Conservation (phyloP, 2,113 vertebrate genomes). For the Stigmatopora nigra region DNA sequence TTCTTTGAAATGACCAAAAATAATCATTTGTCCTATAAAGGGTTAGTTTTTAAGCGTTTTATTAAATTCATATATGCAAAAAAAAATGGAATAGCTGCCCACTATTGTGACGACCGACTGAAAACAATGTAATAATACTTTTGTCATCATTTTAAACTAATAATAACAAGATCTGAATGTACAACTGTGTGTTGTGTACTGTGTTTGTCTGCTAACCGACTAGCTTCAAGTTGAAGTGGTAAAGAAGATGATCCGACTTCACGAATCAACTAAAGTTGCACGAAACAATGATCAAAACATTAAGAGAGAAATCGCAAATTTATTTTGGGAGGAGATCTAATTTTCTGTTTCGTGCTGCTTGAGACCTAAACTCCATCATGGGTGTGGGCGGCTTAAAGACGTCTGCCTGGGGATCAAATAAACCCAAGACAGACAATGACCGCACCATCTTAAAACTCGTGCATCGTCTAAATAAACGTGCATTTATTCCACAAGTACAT, state of each 20-base stretch:
- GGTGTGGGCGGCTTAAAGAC: constrained; percentile 59
- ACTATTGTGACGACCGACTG: no score
- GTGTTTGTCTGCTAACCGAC: constrained; percentile 46
- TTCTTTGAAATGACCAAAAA: no score
- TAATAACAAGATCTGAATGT: no score
- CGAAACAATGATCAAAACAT: background rate
- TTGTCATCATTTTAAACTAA: no score
- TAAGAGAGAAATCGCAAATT: background rate
- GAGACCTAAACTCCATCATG: constrained; percentile 46
- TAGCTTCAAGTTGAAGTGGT: constrained; percentile 56
- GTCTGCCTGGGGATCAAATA: constrained; percentile 43
- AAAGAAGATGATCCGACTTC: constrained; percentile 7
- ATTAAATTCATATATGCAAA: no score
- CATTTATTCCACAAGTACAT: background rate
- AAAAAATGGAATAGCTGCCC: no score
- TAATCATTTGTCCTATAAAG: no score
- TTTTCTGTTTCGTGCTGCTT: constrained; percentile 13
- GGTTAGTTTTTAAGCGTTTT: no score
- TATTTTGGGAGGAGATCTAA: background rate
- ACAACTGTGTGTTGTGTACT: constrained; percentile 8
- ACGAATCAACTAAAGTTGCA: background rate
- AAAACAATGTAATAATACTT: no score
- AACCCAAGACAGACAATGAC: constrained; percentile 44
- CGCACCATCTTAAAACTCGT: constrained; percentile 9
- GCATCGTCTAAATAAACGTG: background rate